Conservation (phyloP, 2,888 invertebrate species). For the Tigriopus californicus region DNA sequence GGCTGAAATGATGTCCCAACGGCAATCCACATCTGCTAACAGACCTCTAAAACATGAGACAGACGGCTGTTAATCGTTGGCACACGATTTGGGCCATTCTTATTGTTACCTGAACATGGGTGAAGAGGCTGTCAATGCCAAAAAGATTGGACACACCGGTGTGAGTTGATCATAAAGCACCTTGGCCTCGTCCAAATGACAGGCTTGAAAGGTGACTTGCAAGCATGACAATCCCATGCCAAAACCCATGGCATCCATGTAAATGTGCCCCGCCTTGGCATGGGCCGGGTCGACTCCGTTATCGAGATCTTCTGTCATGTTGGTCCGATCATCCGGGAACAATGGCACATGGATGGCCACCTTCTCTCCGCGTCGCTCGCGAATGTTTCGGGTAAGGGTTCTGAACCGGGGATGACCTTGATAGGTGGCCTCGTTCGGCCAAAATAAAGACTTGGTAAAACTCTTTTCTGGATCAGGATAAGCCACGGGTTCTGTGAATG, state of each 20-base stretch:
- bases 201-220: constrained; percentile 82
- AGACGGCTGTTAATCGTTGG: background rate
- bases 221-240: constrained; percentile 98
- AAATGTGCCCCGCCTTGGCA: constrained; percentile 71
- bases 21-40: constrained; percentile 84
- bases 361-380: constrained; percentile 75
- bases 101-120: constrained; percentile 45
- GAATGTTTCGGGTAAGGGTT: constrained; percentile 80
- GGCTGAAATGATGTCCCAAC: constrained; percentile 84
- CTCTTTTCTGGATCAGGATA: constrained; percentile 48
- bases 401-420: constrained; percentile 87
- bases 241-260: constrained; percentile 98
- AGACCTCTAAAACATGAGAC: constrained; percentile 37
- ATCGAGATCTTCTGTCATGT: constrained; percentile 46
- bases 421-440: constrained; percentile 85
- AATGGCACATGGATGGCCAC: constrained; percentile 88
- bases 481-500: constrained; percentile 64
- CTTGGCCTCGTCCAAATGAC: constrained; percentile 85
- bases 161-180: constrained; percentile 92
- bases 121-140: constrained; percentile 90
- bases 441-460: constrained; percentile 60
- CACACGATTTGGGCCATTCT: no score
- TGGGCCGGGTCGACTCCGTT: constrained; percentile 38
- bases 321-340: constrained; percentile 69
- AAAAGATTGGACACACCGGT: constrained; percentile 86